Conservation (phyloP, 2,113 vertebrate species). For the Charadrius vociferus region DNA sequence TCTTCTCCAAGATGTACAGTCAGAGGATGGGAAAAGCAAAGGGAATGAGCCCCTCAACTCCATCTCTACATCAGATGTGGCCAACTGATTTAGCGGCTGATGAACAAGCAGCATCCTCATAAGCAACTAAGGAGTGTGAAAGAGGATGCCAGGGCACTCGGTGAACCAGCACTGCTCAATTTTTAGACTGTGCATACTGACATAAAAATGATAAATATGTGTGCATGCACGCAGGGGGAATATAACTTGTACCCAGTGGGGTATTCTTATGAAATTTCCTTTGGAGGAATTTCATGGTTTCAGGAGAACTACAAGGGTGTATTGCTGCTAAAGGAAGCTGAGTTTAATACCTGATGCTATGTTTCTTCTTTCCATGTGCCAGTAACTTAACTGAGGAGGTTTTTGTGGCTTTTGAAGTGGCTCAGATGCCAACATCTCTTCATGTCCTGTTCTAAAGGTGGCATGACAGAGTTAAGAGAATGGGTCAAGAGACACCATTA, state of each 20-base stretch:
- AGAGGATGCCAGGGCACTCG: not conserved
- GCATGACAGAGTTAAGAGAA: constrained; percentile 4
- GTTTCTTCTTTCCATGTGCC: not conserved
- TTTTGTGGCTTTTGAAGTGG: not conserved
- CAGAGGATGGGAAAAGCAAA: not conserved
- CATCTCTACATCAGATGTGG: not conserved
- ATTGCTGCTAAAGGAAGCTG: not conserved
- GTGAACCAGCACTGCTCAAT: not conserved
- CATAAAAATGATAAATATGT: not conserved
- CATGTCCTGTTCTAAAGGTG: not conserved
- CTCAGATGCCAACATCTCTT: not conserved
- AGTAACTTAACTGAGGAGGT: not conserved
- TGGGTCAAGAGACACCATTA: not conserved
- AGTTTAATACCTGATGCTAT: not conserved
- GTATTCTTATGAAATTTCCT: not conserved
- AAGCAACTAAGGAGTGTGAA: not conserved
- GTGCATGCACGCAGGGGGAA: not conserved
- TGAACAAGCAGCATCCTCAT: not conserved
- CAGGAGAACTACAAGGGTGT: not conserved
- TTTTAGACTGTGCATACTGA: not conserved
- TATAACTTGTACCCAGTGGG: not conserved
- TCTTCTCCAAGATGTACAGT: not conserved
- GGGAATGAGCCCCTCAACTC: not conserved
- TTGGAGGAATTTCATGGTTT: not conserved
- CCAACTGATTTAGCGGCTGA: not conserved